Percentiles rank a stretch among this genome's conserved stretches.
These are phyloP conservation scores for Drosophila virilis DNA, from an alignment of 1,140 invertebrate genomes.

Conservation along the genomic window DNA sequence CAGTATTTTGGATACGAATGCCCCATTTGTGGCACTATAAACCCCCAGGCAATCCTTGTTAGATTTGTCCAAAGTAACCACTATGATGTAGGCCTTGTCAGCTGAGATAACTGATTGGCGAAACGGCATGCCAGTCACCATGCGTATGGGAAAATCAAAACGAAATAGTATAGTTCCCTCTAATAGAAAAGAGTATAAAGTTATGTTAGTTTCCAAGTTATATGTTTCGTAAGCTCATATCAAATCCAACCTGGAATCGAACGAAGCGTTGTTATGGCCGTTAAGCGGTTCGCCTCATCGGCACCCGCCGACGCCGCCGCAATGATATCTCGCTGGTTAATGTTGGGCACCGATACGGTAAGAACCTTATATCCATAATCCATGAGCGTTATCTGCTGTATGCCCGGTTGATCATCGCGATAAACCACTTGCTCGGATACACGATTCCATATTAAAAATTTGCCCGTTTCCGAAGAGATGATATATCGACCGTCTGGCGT, in stretches of 20 bases:
- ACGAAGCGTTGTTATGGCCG: slow-evolving; percentile 88
- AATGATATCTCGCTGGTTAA: slow-evolving; percentile 85
- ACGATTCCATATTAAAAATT: slow-evolving; percentile 96
- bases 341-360: slow-evolving; percentile 90
- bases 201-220: not conserved
- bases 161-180: slow-evolving; percentile 91
- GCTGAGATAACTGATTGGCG: slow-evolving; percentile 91
- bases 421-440: slow-evolving; percentile 92
- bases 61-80: slow-evolving; percentile 92
- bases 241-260: slow-evolving; percentile 88
- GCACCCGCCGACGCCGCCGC: slow-evolving; percentile 50
- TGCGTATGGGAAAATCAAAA: slow-evolving; percentile 91
- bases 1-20: slow-evolving; percentile 90
- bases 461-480: slow-evolving; percentile 96
- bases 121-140: slow-evolving; percentile 88
- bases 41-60: slow-evolving; percentile 93
- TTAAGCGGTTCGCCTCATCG: slow-evolving; percentile 86
- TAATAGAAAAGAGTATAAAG: slow-evolving; percentile 58
- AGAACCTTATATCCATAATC: slow-evolving; percentile 93
- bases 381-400: slow-evolving; percentile 93
- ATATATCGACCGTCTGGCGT: slow-evolving; percentile 94
- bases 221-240: not conserved
- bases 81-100: slow-evolving; percentile 91
- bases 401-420: slow-evolving; percentile 93
- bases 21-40: slow-evolving; percentile 93